phyloP scores from a whole-genome alignment of 2,797 vertebrate species.

The Sternotherus odoratus region DNA sequence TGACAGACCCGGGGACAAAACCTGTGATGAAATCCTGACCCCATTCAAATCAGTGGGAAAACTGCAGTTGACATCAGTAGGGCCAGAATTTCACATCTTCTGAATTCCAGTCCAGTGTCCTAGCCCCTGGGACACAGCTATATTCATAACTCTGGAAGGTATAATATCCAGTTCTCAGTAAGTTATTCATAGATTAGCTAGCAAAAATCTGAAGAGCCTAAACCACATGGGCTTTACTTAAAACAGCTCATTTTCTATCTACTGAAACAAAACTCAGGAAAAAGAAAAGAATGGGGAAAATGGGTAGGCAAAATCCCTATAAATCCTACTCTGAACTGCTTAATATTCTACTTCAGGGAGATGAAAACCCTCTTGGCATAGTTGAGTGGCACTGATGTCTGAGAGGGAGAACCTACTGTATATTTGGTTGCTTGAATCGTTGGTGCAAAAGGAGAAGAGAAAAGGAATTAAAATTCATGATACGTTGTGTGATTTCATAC shows the following conservation, averaged over 20 bases:
- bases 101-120: neutral
- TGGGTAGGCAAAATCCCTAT: constrained; percentile 63
- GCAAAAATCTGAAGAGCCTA: neutral
- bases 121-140: neutral
- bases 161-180: neutral
- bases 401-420: constrained; percentile 39
- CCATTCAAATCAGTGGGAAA: neutral
- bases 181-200: neutral
- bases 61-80: neutral
- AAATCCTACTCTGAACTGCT: constrained; percentile 46
- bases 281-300: constrained; percentile 50
- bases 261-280: constrained; percentile 45
- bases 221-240: neutral
- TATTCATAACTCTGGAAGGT: neutral
- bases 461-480: constrained; percentile 52
- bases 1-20: neutral
- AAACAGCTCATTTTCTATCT: constrained; percentile 27
- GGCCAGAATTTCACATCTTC: neutral
- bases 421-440: constrained; percentile 37
- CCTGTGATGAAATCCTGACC: neutral
- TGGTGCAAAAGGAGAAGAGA: neutral
- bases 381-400: constrained; percentile 31
- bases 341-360: constrained; percentile 66
- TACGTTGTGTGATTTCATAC: constrained; percentile 22
- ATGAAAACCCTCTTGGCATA: constrained; percentile 42